phyloP scores from a whole-genome alignment of 2,888 invertebrate species.

The Villa cingulata region DNA sequence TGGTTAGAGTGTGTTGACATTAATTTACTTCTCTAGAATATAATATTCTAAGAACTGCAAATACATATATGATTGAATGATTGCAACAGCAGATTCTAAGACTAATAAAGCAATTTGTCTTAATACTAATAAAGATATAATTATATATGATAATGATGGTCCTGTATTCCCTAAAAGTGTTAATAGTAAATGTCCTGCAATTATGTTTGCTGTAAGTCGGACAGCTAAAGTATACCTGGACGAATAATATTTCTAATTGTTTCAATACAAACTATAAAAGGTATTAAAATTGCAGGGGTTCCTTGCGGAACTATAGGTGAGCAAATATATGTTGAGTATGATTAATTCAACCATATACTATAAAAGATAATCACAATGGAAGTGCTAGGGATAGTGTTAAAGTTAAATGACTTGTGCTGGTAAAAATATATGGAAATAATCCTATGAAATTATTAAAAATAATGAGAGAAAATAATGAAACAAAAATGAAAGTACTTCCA shows the following conservation, averaged over 20 bases:
- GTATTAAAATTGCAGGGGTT: constrained; percentile 48
- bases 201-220: constrained; percentile 63
- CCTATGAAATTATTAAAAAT: constrained; percentile 56
- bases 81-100: constrained; percentile 41
- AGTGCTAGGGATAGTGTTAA: constrained; percentile 46
- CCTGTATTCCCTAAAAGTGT: constrained; percentile 43
- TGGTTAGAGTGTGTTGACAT: constrained; percentile 43
- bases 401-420: constrained; percentile 49
- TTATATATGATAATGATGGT: constrained; percentile 17
- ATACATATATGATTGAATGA: constrained; percentile 49
- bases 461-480: constrained; percentile 44
- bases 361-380: constrained; percentile 50
- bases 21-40: constrained; percentile 53
- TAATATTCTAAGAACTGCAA: constrained; percentile 47
- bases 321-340: constrained; percentile 49
- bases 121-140: constrained; percentile 25
- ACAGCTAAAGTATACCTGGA: constrained; percentile 53
- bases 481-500: constrained; percentile 43
- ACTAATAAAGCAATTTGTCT: constrained; percentile 36
- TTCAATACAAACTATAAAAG: constrained; percentile 64
- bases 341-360: constrained; percentile 50
- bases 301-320: constrained; percentile 55
- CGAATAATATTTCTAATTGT: constrained; percentile 59
- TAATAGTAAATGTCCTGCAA: constrained; percentile 56
- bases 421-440: constrained; percentile 58